Base-by-base conservation (phyloP, 2,797 vertebrate species). In the Gambusia yucatana region DNA sequence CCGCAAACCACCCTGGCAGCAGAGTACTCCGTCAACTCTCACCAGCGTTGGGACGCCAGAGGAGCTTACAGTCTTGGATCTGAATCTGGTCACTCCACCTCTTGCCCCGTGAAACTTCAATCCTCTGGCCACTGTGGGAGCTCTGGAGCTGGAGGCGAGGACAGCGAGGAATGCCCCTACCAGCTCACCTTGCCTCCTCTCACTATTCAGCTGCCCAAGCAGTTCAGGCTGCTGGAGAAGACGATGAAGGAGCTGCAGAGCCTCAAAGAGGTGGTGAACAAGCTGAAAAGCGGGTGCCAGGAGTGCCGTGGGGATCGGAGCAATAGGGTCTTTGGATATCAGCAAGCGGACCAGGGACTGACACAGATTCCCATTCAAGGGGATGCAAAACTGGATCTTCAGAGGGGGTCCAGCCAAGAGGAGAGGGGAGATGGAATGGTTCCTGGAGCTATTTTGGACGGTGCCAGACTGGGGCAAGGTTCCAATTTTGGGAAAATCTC, bases 151-250 rank as follows among this genome's bases (percentile, higher is more conserved):
- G 77, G 78, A 47, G 93, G 94, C 87, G 93, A 93, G 57, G 93
- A 94, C 0, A 95, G 89, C 11, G 97, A 96, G 8, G 96, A 97
- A 7, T 99, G 98, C 82, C 94, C 95, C 0, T 98, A 97, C 83
- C 97, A 98, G 95, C 92, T 99, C 86, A 96, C 91, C 72, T 87
- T 99, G 90, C 98, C 98, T 63, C 94, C 96, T 0, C 93, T 99
- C 92, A 97, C 97, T 73, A 93, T 99, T 76, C 97, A 98, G 95
- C 94, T 99, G 78, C 98, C 98, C 9, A 96, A 94, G 91, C 96
- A 98, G 92, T 96, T 98, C 84, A 93, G 94, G 84, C 91, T 97
- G 86, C 93, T 99, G 76, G 97, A 99, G 89, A 97, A 97, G 92
- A 97, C 97, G 6, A 90, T 98, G 87, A 97, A 97, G 90, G 97